Base-by-base conservation (phyloP, 2,797 vertebrate species). In the Alca torda region DNA sequence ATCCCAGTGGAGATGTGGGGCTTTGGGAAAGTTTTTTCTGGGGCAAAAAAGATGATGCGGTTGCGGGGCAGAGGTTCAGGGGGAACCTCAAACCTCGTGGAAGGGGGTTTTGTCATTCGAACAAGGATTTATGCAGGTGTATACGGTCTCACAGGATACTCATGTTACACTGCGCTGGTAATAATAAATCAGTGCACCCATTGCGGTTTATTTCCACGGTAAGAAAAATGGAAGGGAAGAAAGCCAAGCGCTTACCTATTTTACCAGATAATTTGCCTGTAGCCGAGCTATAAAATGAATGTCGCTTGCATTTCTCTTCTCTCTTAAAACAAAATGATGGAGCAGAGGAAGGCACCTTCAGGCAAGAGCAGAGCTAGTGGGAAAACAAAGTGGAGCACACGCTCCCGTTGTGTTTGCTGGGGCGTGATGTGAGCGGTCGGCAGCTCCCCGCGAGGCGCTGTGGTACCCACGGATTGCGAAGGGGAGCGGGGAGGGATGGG, bases 291-390 rank as follows among this genome's bases (percentile, higher is more conserved):
- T 53, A 45, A 92, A 94, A 68, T 31, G 53, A 84, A 87, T 31
- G 65, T 54, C 4, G 1, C 77, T 79, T 41, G 76, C 76, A 30
- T 89, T 90, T 89, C 89, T 54, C 89, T 54, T 76, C 88, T 79
- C 76, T 63, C 87, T 64, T 77, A 45, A 84, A 83, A 90, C 24
- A 37, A 67, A 95, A 74, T 12, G 84, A 70, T 75, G 80, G 63
- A 85, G 87, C 90, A 64, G 84, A 68, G 73, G 87, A 90, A 95
- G 93, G 82, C 76, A 72, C 90, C 95, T 96, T 84, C 76, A 75
- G 93, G 90, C 69, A 60, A 95, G 76, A 95, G 94, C 54, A 72
- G 89, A 88, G 63, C 61, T 25, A 11, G 39, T 69, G 75, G 77
- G 30, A 57, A 84, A 90, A 39, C 74, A 85, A 51, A 60, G 53